Evolutionary conservation across 2,888 invertebrate species (phyloP).

Genomic region (Tortricodes alternella): DNA sequence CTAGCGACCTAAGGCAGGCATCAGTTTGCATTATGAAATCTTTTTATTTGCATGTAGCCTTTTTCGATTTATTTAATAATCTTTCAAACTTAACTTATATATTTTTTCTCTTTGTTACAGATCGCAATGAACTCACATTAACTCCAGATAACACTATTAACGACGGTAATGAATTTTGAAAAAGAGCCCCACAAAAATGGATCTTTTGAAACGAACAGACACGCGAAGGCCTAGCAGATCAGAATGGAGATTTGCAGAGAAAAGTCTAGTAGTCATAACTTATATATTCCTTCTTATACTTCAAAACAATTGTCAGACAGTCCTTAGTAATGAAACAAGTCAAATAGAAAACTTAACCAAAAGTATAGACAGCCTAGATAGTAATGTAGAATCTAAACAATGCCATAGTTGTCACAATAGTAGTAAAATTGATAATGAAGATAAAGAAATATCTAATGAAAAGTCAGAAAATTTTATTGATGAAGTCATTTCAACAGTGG

Average conservation of each 20-base stretch:
- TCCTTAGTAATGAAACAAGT: conserved; percentile 50
- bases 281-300: conserved; percentile 57
- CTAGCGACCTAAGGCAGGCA: too few relatives aligned
- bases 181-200: conserved; percentile 56
- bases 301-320: conserved; percentile 56
- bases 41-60: too few relatives aligned
- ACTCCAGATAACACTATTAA: conserved; percentile 33
- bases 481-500: conserved; percentile 57
- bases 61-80: too few relatives aligned
- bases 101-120: conserved; percentile 60
- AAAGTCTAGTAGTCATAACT: conserved; percentile 51
- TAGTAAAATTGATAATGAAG: conserved; percentile 45
- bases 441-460: conserved; percentile 36
- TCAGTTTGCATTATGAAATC: too few relatives aligned
- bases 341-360: conserved; percentile 60
- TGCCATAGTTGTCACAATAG: conserved; percentile 77
- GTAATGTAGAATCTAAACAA: conserved; percentile 64
- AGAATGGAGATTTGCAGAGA: conserved; percentile 58
- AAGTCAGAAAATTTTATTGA: conserved; percentile 45
- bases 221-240: conserved; percentile 50
- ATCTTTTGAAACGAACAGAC: conserved; percentile 47
- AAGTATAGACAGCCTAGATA: conserved; percentile 59
- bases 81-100: conserved; percentile 13
- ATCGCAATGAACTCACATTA: conserved; percentile 45
- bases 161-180: conserved; percentile 68